Evolutionary conservation across 2,113 vertebrate genomes (phyloP).

Genomic region (Catharus minimus): DNA sequence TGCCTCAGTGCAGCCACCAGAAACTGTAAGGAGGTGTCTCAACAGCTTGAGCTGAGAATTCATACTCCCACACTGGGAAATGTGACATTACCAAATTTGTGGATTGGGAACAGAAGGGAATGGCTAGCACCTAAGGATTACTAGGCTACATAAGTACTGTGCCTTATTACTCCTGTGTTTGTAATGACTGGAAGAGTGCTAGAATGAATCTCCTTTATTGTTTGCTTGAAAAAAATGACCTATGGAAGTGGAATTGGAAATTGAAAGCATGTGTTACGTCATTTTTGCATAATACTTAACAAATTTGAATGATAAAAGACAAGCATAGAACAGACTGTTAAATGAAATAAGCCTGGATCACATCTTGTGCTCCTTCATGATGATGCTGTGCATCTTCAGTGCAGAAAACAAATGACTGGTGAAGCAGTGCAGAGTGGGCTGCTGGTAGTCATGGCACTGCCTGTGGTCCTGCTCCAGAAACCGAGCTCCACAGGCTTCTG

Average conservation of each 20-base stretch:
- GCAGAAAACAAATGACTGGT: background rate
- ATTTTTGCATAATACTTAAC: background rate
- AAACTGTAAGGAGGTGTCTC: background rate
- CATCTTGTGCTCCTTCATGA: background rate
- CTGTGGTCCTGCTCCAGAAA: background rate
- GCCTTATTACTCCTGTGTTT: constrained; percentile 8
- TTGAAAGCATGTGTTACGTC: background rate
- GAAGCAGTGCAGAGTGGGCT: background rate
- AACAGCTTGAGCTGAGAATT: constrained; percentile 45
- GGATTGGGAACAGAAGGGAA: constrained; percentile 49
- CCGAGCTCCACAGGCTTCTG: background rate
- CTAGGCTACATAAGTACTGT: background rate
- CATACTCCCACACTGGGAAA: constrained; percentile 19
- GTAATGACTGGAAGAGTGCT: background rate
- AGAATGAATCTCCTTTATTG: background rate
- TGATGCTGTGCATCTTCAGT: background rate
- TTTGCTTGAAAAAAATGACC: background rate
- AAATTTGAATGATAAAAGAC: background rate
- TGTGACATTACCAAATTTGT: constrained; percentile 36
- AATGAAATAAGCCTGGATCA: background rate
- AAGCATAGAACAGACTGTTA: background rate
- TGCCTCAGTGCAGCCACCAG: background rate
- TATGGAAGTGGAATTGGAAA: background rate
- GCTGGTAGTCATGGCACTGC: background rate
- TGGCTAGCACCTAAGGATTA: constrained; percentile 17